Percentiles rank a stretch among this genome's conserved stretches.
Conservation (phyloP, 2,113 vertebrate genomes). For the Gobiocypris rarus region DNA sequence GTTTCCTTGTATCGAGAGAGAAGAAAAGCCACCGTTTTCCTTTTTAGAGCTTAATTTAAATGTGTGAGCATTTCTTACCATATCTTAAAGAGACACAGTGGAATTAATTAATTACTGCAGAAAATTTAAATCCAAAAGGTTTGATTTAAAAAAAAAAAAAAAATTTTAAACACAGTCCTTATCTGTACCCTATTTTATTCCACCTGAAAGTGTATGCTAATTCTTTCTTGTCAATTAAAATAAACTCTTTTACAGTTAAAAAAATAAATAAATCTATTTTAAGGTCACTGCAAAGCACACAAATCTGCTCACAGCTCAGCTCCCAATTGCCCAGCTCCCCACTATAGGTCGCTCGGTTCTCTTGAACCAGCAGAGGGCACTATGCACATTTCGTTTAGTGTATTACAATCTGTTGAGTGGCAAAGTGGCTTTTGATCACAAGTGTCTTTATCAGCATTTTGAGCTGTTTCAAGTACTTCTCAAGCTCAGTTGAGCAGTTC, state of each 20-base stretch:
- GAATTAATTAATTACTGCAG: not conserved
- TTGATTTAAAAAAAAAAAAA: too few species aligned
- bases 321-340: not conserved
- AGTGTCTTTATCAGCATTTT: conserved; percentile 52
- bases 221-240: not conserved
- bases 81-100: not conserved
- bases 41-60: too few species aligned
- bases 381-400: conserved; percentile 14
- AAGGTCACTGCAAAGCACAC: conserved; percentile 5
- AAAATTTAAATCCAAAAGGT: not conserved
- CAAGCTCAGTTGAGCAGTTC: conserved; percentile 12
- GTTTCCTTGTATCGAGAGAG: not conserved
- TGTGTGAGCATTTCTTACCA: not conserved
- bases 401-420: not conserved
- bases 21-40: not conserved
- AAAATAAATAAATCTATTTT: too few species aligned
- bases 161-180: not conserved
- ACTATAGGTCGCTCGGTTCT: not conserved
- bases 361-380: conserved; percentile 47
- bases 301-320: not conserved
- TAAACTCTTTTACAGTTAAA: too few species aligned
- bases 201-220: not conserved
- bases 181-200: not conserved
- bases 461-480: conserved; percentile 32
- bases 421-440: conserved; percentile 18